These are phyloP conservation scores for Pheosia gnoma DNA, from an alignment of 2,888 invertebrate genomes.

Conservation along the genomic window DNA sequence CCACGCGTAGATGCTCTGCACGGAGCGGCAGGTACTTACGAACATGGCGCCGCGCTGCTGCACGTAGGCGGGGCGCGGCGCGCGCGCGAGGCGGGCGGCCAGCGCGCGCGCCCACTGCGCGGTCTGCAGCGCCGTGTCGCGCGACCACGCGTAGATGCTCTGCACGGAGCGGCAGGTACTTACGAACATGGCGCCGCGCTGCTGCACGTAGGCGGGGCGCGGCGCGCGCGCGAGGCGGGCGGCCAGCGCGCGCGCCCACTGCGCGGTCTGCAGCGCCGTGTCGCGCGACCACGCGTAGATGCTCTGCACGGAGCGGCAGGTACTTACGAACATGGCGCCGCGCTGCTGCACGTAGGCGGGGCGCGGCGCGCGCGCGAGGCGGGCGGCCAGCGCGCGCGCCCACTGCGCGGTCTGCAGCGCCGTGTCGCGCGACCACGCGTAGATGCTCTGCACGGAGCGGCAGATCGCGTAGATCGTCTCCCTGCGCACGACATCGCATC, in stretches of 20 bases:
- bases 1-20: conserved; percentile 91
- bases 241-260: conserved; percentile 90
- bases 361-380: conserved; percentile 55
- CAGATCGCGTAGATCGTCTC: conserved; percentile 83
- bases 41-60: conserved; percentile 38
- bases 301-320: conserved; percentile 90
- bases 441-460: conserved; percentile 91
- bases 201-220: conserved; percentile 45
- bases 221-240: conserved; percentile 58
- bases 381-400: conserved; percentile 87
- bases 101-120: conserved; percentile 92
- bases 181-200: conserved; percentile 38
- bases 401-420: conserved; percentile 92
- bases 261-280: conserved; percentile 90
- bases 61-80: conserved; percentile 49
- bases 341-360: conserved; percentile 50
- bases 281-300: conserved; percentile 92
- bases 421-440: conserved; percentile 91
- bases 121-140: conserved; percentile 91
- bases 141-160: conserved; percentile 89
- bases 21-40: conserved; percentile 85
- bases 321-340: conserved; percentile 26
- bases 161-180: conserved; percentile 89
- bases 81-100: conserved; percentile 60
- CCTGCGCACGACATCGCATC: conserved; percentile 29